Evolutionary conservation across 1,140 invertebrate genomes (phyloP), one percentile per base, ranked within the genome.

Genomic region (Macrocentrus cingulum): DNA sequence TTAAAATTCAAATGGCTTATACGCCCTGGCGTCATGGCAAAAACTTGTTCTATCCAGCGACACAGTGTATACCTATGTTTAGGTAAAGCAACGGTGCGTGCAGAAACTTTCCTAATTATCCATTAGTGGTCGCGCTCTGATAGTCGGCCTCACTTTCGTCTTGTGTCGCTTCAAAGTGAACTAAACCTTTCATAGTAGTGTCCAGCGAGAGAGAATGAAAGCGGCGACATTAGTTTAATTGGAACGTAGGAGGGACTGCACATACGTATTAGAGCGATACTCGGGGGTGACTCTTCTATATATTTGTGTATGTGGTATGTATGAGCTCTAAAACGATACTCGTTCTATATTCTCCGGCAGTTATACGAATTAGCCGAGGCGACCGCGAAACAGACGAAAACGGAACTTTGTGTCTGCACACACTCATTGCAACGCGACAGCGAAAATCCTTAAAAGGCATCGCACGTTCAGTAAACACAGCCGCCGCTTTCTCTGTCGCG

Each of bases 171-270:
- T 59, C 50, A 59, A 53, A 59, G 49, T 59, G 56, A 57, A 50
- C 25, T 29, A 29, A 41, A 22, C 41, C 49, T 39, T 56, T 46
- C 25, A 3, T 8, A 34, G 25, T 18, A 22, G 23, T 16, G 25
- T 8, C 32, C 34, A 51, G 16, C 25, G 19, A 37, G 29, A n/a
- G n/a, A n/a, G 57, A 36, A 15, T 32, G 55, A 25, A 49, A 41
- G 58, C 19, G 55, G 44, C 58, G 48, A 62, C 53, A 65, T 65
- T 65, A 65, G 58, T 54, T 52, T 61, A 61, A 65, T 65, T 65
- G 60, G 54, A 49, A 59, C 37, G 46, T 20, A 46, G 25, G 39
- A 23, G 7, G 29, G 34, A 51, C 18, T 36, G 42, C 37, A 52
- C 23, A 37, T 37, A 44, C n/a, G n/a, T n/a, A n/a, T n/a, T 16